Evolutionary conservation across 2,797 vertebrate genomes (phyloP), one percentile per base, ranked within the genome.

Genomic region (Micromesistius poutassou): DNA sequence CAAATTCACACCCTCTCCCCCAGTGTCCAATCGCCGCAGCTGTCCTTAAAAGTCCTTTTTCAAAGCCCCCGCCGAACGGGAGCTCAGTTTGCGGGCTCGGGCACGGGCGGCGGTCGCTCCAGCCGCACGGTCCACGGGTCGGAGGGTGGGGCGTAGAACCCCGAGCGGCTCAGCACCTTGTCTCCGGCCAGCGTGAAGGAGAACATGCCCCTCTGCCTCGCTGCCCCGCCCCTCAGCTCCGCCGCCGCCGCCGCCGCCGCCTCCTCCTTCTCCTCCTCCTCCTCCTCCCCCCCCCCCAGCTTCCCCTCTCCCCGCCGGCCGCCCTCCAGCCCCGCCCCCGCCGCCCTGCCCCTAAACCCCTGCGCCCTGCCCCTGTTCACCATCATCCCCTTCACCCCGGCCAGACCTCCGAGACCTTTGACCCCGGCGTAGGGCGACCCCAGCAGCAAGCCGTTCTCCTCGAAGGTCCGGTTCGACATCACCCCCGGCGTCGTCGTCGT

Each of bases 71-170:
- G n/a, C 22, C 50, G 19, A 55, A 55, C n/a, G 19, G 50, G 16
- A 35, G 87, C 86, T 95, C 93, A 98, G 88, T 97, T 97, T 88
- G 95, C 96, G 0, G 95, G 84, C 87, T 98, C 97, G 0, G 97
- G 93, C 84, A 99, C 95, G 84, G 96, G 94, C 35, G 94, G 93
- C 80, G 95, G 86, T 0, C 95, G 95, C 78, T 95, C 93, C n/a
- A 98, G 94, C 83, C 95, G 94, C 1, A 97, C 88, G 85, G 94
- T 94, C 97, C 98, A 99, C 4, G 98, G 96, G 90, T 98, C 95
- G 0, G 95, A 92, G 81, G 96, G 91, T 0, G 95, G 87, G 0
- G 94, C 91, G 82, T 97, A 98, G 91, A 96, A 98, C 3, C 95
- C 95, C 2, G 95, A 94, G 73, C 94, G 94, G 1, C 94, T 89